These are phyloP conservation scores for Parnassius orleans DNA, from an alignment of 2,888 invertebrate genomes.

Conservation along the genomic window DNA sequence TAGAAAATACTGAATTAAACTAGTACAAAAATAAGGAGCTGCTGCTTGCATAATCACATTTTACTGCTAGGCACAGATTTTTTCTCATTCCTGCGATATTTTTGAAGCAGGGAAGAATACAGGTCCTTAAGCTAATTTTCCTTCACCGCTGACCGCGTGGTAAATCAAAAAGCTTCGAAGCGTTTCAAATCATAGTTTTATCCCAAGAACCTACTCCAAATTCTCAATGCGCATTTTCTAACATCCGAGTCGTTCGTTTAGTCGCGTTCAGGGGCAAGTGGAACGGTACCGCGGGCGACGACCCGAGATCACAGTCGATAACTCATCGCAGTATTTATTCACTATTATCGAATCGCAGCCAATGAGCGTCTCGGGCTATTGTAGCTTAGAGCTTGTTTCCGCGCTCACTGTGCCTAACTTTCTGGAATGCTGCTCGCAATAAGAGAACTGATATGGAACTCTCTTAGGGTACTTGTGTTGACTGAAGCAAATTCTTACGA, in stretches of 20 bases:
- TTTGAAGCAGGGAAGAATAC: no score
- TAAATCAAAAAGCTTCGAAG: no score
- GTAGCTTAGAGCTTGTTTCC: slow-evolving; percentile 26
- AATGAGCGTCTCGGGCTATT: slow-evolving; percentile 35
- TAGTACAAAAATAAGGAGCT: no score
- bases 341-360: slow-evolving; percentile 67
- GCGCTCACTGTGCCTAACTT: slow-evolving; percentile 11
- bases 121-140: no score
- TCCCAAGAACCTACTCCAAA: slow-evolving; percentile 44
- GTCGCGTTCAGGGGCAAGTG: slow-evolving; percentile 75
- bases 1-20: no score
- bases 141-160: no score
- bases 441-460: neutral
- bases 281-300: slow-evolving; percentile 79
- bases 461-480: no score
- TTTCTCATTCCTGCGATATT: no score
- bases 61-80: no score
- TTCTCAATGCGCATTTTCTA: slow-evolving; percentile 33
- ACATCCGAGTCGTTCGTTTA: slow-evolving; percentile 51
- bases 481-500: no score
- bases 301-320: slow-evolving; percentile 75
- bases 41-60: no score
- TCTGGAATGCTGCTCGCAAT: slow-evolving; percentile 9
- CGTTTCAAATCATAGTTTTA: no score
- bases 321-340: slow-evolving; percentile 77